Base-by-base conservation (phyloP, 2,797 vertebrate genomes). In the Phataginus tricuspis region DNA sequence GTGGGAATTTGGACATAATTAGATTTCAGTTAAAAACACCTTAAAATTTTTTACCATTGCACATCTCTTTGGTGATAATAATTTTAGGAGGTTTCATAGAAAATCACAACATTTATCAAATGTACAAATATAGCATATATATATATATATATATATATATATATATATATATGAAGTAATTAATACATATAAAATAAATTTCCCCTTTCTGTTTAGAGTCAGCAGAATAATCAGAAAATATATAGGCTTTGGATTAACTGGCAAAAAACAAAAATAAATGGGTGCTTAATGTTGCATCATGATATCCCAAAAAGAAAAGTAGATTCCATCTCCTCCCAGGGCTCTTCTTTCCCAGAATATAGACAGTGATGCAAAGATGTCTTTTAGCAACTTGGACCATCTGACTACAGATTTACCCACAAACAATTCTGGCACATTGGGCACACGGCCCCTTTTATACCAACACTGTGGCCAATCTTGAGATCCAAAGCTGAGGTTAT, bases 201-300 rank as follows among this genome's bases (percentile, higher is more conserved):
- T 71, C 71, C 27, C 21, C 13, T 89, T 88, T 80, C 64, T 69
- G 55, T 64, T 55, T 64, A 79, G 11, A 77, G 5, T 83, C 39
- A 94, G 64, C 7, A 92, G 37, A 90, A 85, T 51, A 72, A 84
- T 83, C 13, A 57, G 45, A 94, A 72, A 89, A 77, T 72, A 82
- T 64, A 69, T 1, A n/a, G 57, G 13, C 1, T 55, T 16, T 85
- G 39, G 74, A 37, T 0, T 85, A 83, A 85, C 2, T 77, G 34
- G 21, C 0, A 68, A 71, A 51, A n/a, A 1, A 68, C 1, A 64
- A 77, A 84, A 91, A 57, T 74, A 45, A 86, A 66, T 13, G 12
- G 29, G 72, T 34, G 18, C 5, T 87, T 69, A 14, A 37, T 34
- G 19, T 78, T 69, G 37, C 74, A 93, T 45, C 14, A 25, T 45